phyloP scores from a whole-genome alignment of 2,797 vertebrate genomes.

The Carcharodon carcharias region DNA sequence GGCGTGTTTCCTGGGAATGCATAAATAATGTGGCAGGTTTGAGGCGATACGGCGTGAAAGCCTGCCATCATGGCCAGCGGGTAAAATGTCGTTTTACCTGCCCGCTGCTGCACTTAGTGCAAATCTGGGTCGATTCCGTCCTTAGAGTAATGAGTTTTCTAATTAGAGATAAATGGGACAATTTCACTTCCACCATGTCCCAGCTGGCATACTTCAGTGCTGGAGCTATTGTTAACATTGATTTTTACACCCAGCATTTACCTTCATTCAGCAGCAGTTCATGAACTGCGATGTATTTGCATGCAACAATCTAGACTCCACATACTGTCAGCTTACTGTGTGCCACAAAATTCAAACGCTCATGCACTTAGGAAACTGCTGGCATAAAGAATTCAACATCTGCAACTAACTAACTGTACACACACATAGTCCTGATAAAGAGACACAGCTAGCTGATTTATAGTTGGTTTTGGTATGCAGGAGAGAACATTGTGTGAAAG shows the following conservation, averaged over 20 bases:
- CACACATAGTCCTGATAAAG: neutral
- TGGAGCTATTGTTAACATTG: neutral
- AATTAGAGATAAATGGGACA: neutral
- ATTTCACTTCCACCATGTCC: neutral
- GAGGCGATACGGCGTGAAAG: too few relatives aligned
- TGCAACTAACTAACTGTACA: neutral
- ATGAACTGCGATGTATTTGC: neutral
- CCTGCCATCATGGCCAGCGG: too few relatives aligned
- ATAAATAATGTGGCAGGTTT: too few relatives aligned
- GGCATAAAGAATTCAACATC: neutral
- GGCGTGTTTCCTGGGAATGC: too few relatives aligned
- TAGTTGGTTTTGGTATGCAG: neutral
- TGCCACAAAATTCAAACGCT: neutral
- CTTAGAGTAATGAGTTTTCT: neutral
- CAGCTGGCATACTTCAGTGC: neutral
- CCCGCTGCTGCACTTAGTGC: too few relatives aligned
- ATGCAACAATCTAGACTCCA: neutral
- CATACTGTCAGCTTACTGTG: neutral
- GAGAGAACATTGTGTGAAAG: neutral
- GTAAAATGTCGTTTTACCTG: too few relatives aligned
- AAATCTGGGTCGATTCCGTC: too few relatives aligned
- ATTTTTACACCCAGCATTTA: constrained; percentile 1
- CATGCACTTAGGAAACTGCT: neutral
- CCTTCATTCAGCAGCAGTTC: neutral
- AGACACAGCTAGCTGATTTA: neutral